Conservation (phyloP, 1,140 invertebrate species). For the Anoplolepis gracilipes region DNA sequence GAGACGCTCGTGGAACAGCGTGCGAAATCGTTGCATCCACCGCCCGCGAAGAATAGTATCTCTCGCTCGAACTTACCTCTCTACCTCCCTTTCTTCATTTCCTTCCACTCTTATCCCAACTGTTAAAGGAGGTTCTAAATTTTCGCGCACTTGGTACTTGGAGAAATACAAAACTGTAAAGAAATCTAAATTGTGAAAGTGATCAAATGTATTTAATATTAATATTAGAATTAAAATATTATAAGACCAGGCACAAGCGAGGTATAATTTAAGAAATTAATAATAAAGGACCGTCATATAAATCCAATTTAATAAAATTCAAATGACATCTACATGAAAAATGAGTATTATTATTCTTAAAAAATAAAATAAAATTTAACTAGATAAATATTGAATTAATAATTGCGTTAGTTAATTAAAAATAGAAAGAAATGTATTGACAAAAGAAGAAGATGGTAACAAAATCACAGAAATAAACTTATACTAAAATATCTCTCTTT, state of each 20-base stretch:
- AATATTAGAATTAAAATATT: background rate
- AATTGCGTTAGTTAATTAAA: background rate
- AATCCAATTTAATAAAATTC: constrained; percentile 1
- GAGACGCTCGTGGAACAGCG: background rate
- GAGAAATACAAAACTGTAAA: constrained; percentile 25
- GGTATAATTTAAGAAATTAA: background rate
- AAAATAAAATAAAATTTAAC: background rate
- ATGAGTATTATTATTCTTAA: background rate
- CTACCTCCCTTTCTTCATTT: constrained; percentile 57
- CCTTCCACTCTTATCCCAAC: constrained; percentile 36
- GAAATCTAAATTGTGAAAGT: background rate
- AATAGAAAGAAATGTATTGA: background rate
- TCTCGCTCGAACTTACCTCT: constrained; percentile 15
- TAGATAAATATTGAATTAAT: background rate
- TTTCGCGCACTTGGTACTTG: constrained; percentile 40
- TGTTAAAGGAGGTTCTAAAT: constrained; percentile 67
- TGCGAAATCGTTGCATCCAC: constrained; percentile 28
- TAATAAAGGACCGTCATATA: background rate
- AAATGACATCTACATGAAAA: background rate
- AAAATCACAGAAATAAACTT: background rate
- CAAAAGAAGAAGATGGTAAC: background rate
- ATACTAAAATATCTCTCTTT: background rate
- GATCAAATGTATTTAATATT: constrained; percentile 19
- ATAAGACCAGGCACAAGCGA: background rate
- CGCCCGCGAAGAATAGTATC: background rate